Evolutionary conservation across 1,140 invertebrate genomes (phyloP).

Genomic region (Spodoptera litura): DNA sequence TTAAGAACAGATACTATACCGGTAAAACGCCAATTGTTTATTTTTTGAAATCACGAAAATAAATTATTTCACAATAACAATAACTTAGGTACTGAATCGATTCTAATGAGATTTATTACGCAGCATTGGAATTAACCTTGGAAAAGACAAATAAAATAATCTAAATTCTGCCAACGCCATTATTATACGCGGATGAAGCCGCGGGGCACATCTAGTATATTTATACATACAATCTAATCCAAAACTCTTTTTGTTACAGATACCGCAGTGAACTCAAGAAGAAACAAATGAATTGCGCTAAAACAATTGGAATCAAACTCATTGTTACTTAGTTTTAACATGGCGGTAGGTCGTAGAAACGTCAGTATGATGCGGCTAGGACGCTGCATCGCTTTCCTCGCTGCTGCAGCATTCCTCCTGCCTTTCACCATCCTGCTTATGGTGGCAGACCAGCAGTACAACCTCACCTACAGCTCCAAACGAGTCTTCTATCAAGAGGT

Average conservation of each 20-base stretch:
- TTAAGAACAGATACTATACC: too few relatives aligned
- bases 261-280: neutral
- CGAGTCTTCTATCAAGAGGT: constrained; percentile 83
- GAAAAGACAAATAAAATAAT: too few relatives aligned
- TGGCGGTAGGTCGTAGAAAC: constrained; percentile 69
- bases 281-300: constrained; percentile 27
- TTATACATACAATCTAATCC: neutral
- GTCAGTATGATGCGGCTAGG: constrained; percentile 76
- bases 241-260: neutral
- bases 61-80: too few relatives aligned
- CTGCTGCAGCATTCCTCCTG: constrained; percentile 76
- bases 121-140: too few relatives aligned
- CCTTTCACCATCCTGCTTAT: constrained; percentile 81
- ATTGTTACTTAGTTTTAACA: constrained; percentile 4
- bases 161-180: too few relatives aligned
- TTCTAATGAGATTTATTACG: too few relatives aligned
- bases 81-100: too few relatives aligned
- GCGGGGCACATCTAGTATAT: too few relatives aligned
- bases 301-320: neutral
- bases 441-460: constrained; percentile 82
- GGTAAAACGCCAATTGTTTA: too few relatives aligned
- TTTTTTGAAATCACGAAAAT: too few relatives aligned
- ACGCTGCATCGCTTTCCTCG: constrained; percentile 79
- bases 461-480: constrained; percentile 79
- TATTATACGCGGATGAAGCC: too few relatives aligned